phyloP scores from a whole-genome alignment of 1,140 invertebrate genomes.

The Dufourea novaeangliae region DNA sequence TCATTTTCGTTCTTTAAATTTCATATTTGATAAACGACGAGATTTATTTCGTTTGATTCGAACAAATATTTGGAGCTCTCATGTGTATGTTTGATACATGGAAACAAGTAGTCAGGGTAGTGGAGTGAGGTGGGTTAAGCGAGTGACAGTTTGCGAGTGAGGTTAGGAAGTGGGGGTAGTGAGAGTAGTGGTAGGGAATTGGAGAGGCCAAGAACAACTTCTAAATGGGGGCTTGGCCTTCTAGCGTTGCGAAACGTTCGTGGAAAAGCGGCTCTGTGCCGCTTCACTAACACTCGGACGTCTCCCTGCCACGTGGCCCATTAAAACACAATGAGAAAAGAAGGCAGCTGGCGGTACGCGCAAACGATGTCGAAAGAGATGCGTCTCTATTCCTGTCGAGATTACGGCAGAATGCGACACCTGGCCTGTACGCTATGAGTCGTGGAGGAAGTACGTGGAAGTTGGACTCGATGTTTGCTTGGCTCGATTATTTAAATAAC shows the following conservation, averaged over 20 bases:
- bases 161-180: background rate
- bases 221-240: slow-evolving; percentile 74
- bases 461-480: slow-evolving; percentile 23
- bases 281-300: slow-evolving; percentile 77
- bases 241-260: slow-evolving; percentile 76
- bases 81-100: slow-evolving; percentile 14
- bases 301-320: slow-evolving; percentile 60
- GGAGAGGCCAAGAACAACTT: slow-evolving; percentile 59
- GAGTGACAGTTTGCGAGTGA: slow-evolving; percentile 8
- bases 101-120: slow-evolving; percentile 3
- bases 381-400: slow-evolving; percentile 39
- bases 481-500: slow-evolving; percentile 37
- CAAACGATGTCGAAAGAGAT: slow-evolving; percentile 53
- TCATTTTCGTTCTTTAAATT: background rate
- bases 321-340: slow-evolving; percentile 63
- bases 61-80: slow-evolving; percentile 32
- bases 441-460: slow-evolving; percentile 49
- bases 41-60: background rate
- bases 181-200: slow-evolving; percentile 19
- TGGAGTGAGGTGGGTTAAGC: background rate
- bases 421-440: slow-evolving; percentile 43
- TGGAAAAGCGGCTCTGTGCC: slow-evolving; percentile 77
- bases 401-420: slow-evolving; percentile 51
- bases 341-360: slow-evolving; percentile 60
- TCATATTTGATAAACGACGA: background rate